Conservation (phyloP, 2,797 vertebrate species). For the Acanthiza pusilla region DNA sequence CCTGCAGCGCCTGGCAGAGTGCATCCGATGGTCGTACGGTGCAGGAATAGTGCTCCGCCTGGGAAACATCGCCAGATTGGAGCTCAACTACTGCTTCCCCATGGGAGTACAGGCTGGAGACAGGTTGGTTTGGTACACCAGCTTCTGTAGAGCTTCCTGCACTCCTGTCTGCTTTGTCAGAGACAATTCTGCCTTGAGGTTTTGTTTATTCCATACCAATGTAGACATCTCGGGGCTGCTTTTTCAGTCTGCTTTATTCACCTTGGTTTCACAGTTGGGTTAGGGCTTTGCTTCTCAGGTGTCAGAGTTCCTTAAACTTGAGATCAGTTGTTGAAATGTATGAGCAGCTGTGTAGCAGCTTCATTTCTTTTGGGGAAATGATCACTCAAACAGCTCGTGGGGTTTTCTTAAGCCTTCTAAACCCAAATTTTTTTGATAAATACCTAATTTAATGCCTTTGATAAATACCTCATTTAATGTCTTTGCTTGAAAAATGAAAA, state of each 20-base stretch:
- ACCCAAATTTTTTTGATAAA: neutral
- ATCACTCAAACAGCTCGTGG: neutral
- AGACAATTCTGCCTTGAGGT: neutral
- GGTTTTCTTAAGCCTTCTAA: neutral
- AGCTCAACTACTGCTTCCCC: slow-evolving; percentile 97
- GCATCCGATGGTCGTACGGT: slow-evolving; percentile 95
- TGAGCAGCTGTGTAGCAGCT: neutral
- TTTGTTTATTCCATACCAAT: neutral
- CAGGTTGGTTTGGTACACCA: slow-evolving; percentile 74
- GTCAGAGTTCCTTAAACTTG: neutral
- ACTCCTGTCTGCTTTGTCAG: neutral
- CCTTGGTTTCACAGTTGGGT: neutral
- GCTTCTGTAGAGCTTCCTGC: neutral
- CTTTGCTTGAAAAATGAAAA: neutral
- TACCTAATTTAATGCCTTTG: neutral
- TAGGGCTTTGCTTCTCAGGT: neutral
- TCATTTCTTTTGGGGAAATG: neutral
- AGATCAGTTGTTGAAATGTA: neutral
- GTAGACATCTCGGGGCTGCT: neutral
- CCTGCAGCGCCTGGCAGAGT: slow-evolving; percentile 87
- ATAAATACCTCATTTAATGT: neutral
- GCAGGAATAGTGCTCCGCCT: slow-evolving; percentile 89
- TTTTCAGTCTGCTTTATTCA: neutral
- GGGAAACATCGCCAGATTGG: slow-evolving; percentile 93
- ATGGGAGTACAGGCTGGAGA: slow-evolving; percentile 95